Evolutionary conservation across 92 coral and sea anemone species (phyloP).

Genomic region (Blastomussa wellsi): DNA sequence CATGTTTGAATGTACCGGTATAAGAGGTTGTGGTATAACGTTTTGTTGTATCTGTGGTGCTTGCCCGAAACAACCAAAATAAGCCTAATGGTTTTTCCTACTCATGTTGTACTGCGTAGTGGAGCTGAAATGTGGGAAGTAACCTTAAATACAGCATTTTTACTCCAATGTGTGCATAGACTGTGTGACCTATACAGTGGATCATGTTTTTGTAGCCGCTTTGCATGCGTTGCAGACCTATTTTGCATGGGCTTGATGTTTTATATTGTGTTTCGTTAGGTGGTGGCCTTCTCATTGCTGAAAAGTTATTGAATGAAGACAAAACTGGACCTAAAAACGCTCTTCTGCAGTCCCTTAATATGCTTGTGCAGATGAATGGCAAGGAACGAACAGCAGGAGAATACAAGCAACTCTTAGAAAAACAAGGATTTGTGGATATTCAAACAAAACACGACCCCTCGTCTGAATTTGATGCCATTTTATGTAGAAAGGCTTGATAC

Average conservation of each 20-base stretch:
- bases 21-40: too few species aligned
- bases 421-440: conserved; percentile 33
- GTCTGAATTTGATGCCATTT: conserved; percentile 50
- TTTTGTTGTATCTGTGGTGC: not conserved
- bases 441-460: not conserved
- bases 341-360: conserved; percentile 24
- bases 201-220: too few species aligned
- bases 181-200: too few species aligned
- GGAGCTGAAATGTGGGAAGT: too few species aligned
- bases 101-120: too few species aligned
- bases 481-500: conserved; percentile 58
- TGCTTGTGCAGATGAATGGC: conserved; percentile 47
- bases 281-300: conserved; percentile 64
- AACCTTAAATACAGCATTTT: too few species aligned
- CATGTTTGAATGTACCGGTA: too few species aligned
- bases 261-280: conserved; percentile 25
- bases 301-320: conserved; percentile 54
- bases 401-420: conserved; percentile 26
- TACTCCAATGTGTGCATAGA: too few species aligned
- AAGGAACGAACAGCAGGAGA: conserved; percentile 30
- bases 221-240: too few species aligned
- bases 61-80: too few species aligned
- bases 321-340: conserved; percentile 55
- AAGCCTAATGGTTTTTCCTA: too few species aligned
- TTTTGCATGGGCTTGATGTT: not conserved